phyloP scores from a whole-genome alignment of 1,140 invertebrate species.

The Drosophila busckii region DNA sequence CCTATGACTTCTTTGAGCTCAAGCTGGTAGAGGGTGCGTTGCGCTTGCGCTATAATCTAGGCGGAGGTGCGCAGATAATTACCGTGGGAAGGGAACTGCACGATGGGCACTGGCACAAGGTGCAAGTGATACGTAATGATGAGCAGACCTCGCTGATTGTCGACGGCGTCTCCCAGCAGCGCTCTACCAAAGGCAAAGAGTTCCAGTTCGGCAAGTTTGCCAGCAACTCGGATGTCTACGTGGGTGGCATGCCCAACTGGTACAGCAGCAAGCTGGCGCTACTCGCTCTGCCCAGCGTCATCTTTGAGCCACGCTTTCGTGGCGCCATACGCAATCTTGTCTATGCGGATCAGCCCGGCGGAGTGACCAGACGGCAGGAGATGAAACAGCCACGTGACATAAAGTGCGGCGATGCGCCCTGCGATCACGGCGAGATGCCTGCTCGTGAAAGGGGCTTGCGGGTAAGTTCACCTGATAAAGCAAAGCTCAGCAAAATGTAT shows the following conservation, averaged over 20 bases:
- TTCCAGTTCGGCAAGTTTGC: constrained; percentile 91
- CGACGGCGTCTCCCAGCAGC: constrained; percentile 87
- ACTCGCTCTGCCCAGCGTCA: constrained; percentile 91
- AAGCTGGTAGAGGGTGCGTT: constrained; percentile 94
- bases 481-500: too few relatives aligned
- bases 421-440: constrained; percentile 68
- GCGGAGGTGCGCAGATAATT: constrained; percentile 91
- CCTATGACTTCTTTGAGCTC: constrained; percentile 96
- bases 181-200: constrained; percentile 89
- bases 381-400: constrained; percentile 86
- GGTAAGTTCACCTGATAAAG: too few relatives aligned
- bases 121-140: constrained; percentile 86
- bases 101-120: constrained; percentile 94
- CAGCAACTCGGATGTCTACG: constrained; percentile 93
- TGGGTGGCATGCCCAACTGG: constrained; percentile 94
- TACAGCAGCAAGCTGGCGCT: constrained; percentile 91
- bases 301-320: constrained; percentile 93
- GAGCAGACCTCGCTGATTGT: constrained; percentile 90
- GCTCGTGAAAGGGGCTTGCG: constrained; percentile 68
- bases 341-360: constrained; percentile 88
- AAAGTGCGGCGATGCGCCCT: constrained; percentile 79
- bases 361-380: constrained; percentile 86
- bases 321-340: constrained; percentile 91
- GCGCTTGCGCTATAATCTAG: constrained; percentile 92
- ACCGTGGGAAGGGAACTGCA: constrained; percentile 91